Percentiles rank a stretch among this genome's conserved stretches.
phyloP scores from a whole-genome alignment of 2,888 invertebrate genomes.

The Catocala fraxini region DNA sequence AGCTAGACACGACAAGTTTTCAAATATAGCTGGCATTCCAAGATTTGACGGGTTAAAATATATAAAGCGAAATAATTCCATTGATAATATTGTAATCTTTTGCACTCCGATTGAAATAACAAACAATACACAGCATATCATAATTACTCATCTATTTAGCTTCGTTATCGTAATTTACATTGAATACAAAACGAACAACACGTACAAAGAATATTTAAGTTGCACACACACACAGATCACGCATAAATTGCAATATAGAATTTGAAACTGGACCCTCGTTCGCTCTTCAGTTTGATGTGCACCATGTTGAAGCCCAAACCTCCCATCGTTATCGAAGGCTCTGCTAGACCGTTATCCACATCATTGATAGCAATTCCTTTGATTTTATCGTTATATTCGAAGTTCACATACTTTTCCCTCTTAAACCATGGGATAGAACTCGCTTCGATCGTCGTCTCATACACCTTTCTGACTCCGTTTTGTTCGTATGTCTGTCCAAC shows the following conservation, averaged over 20 bases:
- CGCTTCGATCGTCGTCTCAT: slow-evolving; percentile 60
- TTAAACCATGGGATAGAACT: slow-evolving; percentile 66
- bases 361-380: slow-evolving; percentile 81
- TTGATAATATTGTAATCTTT: too few relatives aligned
- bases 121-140: too few relatives aligned
- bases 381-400: slow-evolving; percentile 70
- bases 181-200: too few relatives aligned
- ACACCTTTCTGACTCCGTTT: slow-evolving; percentile 67
- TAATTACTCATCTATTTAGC: too few relatives aligned
- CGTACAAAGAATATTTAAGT: neutral
- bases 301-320: slow-evolving; percentile 76
- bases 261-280: slow-evolving; percentile 73
- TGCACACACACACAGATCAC: slow-evolving; percentile 44
- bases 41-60: too few relatives aligned
- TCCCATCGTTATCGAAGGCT: slow-evolving; percentile 75
- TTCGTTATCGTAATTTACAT: too few relatives aligned
- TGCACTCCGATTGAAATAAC: too few relatives aligned
- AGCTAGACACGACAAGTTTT: too few relatives aligned
- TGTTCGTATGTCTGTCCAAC: slow-evolving; percentile 71
- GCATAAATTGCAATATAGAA: slow-evolving; percentile 78
- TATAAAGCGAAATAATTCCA: too few relatives aligned
- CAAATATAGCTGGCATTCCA: too few relatives aligned
- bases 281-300: slow-evolving; percentile 79
- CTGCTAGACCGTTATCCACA: slow-evolving; percentile 72
- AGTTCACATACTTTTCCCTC: slow-evolving; percentile 66